Evolutionary conservation across 2,888 invertebrate genomes (phyloP).

Genomic region (Selenia dentaria): DNA sequence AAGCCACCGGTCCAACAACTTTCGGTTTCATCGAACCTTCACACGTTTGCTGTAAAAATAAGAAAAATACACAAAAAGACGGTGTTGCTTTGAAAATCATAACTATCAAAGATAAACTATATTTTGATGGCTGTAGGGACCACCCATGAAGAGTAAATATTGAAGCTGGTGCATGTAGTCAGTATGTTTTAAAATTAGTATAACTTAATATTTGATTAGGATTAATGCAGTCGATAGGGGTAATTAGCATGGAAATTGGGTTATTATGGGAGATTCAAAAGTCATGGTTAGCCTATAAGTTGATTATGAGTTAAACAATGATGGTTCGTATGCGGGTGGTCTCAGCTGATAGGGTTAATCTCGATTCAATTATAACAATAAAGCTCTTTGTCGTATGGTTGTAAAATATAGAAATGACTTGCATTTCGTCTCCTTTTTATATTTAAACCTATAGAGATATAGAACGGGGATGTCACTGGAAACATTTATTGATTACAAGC

Average conservation of each 20-base stretch:
- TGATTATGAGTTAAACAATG: constrained; percentile 46
- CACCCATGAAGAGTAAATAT: constrained; percentile 47
- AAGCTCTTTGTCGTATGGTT: constrained; percentile 41
- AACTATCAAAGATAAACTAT: constrained; percentile 21
- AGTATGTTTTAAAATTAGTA: constrained; percentile 2
- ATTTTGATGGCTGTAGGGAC: constrained; percentile 40
- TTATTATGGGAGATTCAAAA: constrained; percentile 30
- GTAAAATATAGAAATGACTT: constrained; percentile 31
- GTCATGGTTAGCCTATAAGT: constrained; percentile 30
- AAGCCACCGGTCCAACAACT: constrained; percentile 47
- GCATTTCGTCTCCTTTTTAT: constrained; percentile 6
- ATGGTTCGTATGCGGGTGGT: constrained; percentile 65
- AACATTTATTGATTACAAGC: too few relatives aligned
- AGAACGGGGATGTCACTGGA: too few relatives aligned
- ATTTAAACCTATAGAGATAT: too few relatives aligned
- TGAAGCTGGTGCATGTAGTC: constrained; percentile 19
- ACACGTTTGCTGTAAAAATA: constrained; percentile 25
- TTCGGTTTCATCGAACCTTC: constrained; percentile 42
- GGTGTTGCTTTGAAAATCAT: constrained; percentile 25
- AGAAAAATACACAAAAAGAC: constrained; percentile 24
- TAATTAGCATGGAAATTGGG: constrained; percentile 44
- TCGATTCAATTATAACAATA: constrained; percentile 57
- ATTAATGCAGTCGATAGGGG: constrained; percentile 35
- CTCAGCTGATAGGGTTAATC: constrained; percentile 61
- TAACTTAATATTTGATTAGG: constrained; percentile 45